A percentile compares a stretch with the other conserved stretches of the same genome.
These are phyloP conservation scores for Mythimna vitellina DNA, from an alignment of 2,888 invertebrate species.

Conservation along the genomic window DNA sequence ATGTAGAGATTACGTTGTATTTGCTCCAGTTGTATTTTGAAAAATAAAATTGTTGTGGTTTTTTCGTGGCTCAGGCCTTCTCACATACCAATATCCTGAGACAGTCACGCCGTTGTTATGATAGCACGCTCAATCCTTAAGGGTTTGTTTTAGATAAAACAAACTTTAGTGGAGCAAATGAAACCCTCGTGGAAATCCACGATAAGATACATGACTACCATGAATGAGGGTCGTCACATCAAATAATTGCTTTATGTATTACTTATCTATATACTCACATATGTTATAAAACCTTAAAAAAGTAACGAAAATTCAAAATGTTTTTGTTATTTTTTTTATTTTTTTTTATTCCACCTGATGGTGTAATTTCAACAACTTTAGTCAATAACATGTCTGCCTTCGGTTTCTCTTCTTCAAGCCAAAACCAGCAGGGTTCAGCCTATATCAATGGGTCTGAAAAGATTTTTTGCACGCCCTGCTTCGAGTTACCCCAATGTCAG, in stretches of 20 bases:
- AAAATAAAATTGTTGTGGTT: not conserved
- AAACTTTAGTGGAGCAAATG: too few species aligned
- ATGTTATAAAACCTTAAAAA: not conserved
- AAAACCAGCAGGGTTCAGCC: too few species aligned
- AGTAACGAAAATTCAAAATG: not conserved
- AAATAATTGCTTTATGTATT: not conserved
- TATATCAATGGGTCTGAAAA: not conserved
- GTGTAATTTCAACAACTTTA: not conserved
- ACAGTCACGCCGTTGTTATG: not conserved
- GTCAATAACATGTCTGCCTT: not conserved
- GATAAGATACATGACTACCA: too few species aligned
- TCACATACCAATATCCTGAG: not conserved
- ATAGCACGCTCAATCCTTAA: not conserved
- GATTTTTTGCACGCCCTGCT: not conserved
- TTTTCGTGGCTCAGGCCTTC: not conserved
- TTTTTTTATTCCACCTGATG: not conserved
- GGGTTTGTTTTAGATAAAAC: too few species aligned
- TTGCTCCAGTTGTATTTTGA: too few species aligned
- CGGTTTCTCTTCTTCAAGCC: not conserved
- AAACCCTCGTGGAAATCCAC: too few species aligned
- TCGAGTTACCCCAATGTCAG: not conserved
- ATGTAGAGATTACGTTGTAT: not conserved
- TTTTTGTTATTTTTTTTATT: not conserved
- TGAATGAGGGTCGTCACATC: slow-evolving; percentile 13
- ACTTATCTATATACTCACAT: not conserved